Base-by-base conservation (phyloP, 2,113 vertebrate species). In the Pomatostomus ruficeps region DNA sequence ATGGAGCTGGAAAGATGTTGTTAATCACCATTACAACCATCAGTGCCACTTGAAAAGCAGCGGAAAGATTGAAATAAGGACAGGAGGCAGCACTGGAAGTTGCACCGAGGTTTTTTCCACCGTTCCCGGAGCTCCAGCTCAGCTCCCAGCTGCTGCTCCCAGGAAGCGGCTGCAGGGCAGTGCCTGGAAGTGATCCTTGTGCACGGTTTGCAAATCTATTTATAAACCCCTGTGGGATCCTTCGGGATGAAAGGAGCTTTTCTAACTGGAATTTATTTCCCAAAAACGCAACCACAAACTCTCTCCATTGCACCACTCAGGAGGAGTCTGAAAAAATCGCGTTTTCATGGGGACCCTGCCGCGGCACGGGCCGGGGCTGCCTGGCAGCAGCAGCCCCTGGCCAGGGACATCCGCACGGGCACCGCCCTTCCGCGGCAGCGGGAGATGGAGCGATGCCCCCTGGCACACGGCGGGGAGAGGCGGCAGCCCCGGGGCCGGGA, bases 211-310 rank as follows among this genome's bases (percentile, higher is more conserved):
- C 11, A 4, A 8, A 36, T 57, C 93, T 92, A 71, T 96, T 97
- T 95, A 95, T 95, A 96, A 59, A 91, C 31, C 80, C 4, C 94
- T 43, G 68, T 52, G 76, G 81, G 81, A 75, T 88, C 81, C 71
- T 70, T 12, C 42, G 17, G 85, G 61, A 49, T 92, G 80, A 89
- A 91, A 92, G 76, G 70, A 92, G 57, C 76, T 57, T 2, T 92
- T 91, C 51, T 57, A 52, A 72, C 31, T 29, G 7, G 36, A 43
- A 20, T 77, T 95, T 68, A 65, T 67, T 72, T 59, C n/a, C 86
- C 70, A 33, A 90, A 89, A 85, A 67, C 2, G 21, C 31, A 22
- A 55, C 84, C 77, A 4, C 6, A 6, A 6, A 10, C 31, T 62
- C 62, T 91, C 65, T 71, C 24, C 25, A 1, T 45, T 16, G 68